Evolutionary conservation across 2,888 invertebrate genomes (phyloP).

Genomic region (Bibio marci): DNA sequence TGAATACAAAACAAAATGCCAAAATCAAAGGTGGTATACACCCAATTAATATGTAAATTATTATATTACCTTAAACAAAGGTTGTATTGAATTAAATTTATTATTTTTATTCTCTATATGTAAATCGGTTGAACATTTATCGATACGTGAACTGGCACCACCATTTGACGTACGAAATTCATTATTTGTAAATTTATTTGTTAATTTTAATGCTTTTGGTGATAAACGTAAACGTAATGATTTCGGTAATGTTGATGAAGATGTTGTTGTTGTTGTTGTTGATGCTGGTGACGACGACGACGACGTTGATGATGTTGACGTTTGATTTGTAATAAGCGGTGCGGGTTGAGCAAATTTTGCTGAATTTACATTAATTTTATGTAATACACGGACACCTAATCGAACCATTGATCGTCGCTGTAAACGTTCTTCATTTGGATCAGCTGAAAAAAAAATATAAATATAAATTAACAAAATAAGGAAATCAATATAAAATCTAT

Average conservation of each 20-base stretch:
- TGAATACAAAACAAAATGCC: too few relatives aligned
- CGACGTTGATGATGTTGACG: not conserved
- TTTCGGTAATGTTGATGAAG: slow-evolving; percentile 9
- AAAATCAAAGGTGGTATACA: too few relatives aligned
- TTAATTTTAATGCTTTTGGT: slow-evolving; percentile 15
- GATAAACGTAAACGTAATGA: slow-evolving; percentile 14
- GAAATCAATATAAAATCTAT: too few relatives aligned
- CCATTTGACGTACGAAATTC: not conserved
- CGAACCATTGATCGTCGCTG: slow-evolving; percentile 56
- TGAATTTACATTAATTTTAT: slow-evolving; percentile 29
- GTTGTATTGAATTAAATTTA: too few relatives aligned
- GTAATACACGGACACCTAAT: slow-evolving; percentile 65
- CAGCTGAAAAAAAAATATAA: slow-evolving; percentile 33
- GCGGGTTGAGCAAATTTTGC: not conserved
- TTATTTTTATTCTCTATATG: too few relatives aligned
- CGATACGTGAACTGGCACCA: slow-evolving; percentile 5
- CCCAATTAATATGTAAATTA: too few relatives aligned
- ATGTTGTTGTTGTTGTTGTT: not conserved
- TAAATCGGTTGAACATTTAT: not conserved
- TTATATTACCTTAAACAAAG: too few relatives aligned
- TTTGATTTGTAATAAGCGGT: not conserved
- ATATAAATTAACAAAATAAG: not conserved
- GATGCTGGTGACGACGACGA: not conserved
- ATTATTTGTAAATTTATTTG: slow-evolving; percentile 6
- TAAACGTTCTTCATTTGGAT: slow-evolving; percentile 58